A percentile compares a stretch with the other conserved stretches of the same genome.
Conservation (phyloP, 2,797 vertebrate species). For the Cyclura pinguis region DNA sequence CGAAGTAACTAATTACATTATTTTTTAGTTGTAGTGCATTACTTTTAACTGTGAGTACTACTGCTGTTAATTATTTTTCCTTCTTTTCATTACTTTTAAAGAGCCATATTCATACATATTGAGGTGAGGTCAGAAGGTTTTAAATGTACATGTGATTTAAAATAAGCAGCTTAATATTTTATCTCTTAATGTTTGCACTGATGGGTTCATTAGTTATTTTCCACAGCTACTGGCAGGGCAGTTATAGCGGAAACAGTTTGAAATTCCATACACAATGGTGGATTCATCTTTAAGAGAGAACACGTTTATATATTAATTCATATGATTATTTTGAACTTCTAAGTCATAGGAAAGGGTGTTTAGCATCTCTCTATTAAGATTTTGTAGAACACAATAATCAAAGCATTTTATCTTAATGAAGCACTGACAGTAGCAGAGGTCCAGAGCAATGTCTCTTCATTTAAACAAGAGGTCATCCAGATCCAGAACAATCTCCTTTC, state of each 20-base stretch:
- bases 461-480: background rate
- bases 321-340: background rate
- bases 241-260: background rate
- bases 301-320: background rate
- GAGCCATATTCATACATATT: background rate
- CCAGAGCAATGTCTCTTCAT: background rate
- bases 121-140: background rate
- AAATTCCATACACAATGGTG: background rate
- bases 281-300: background rate
- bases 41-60: too few relatives aligned
- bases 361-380: background rate
- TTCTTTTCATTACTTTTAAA: background rate
- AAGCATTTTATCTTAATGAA: background rate
- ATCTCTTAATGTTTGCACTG: background rate
- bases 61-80: background rate
- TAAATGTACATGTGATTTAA: background rate
- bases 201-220: background rate
- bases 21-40: too few relatives aligned
- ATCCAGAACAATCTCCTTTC: background rate
- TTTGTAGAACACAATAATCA: background rate
- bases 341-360: background rate
- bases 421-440: background rate
- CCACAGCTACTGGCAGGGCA: background rate
- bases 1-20: too few relatives aligned
- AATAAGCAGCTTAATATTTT: background rate